These are phyloP conservation scores for Mustelus asterias DNA, from an alignment of 2,113 vertebrate species.

Conservation along the genomic window DNA sequence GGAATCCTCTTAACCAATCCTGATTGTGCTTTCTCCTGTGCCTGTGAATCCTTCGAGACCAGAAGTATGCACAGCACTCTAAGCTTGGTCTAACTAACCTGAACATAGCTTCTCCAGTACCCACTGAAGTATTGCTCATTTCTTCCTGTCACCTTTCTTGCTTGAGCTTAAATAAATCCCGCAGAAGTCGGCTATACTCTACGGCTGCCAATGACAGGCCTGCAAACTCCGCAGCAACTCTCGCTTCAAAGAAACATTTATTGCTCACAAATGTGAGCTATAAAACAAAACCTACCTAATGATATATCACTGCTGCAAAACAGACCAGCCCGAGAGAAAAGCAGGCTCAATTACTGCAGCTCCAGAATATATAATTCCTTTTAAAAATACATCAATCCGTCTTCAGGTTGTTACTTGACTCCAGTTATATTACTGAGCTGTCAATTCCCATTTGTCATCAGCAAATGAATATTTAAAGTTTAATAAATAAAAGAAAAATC, in stretches of 20 bases:
- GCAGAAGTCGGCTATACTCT: background rate
- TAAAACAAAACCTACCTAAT: background rate
- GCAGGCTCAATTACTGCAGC: background rate
- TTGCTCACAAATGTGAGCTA: conserved; percentile 12
- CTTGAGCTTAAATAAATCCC: background rate
- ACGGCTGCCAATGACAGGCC: background rate
- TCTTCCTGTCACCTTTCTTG: background rate
- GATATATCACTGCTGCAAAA: conserved; percentile 1
- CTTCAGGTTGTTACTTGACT: conserved; percentile 29
- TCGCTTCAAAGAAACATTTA: conserved; percentile 2
- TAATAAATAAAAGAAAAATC: conserved; percentile 35
- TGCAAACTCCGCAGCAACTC: background rate
- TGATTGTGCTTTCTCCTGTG: background rate
- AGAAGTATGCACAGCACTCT: background rate
- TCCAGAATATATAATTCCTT: conserved; percentile 33
- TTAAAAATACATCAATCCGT: conserved; percentile 20
- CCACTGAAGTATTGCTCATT: background rate
- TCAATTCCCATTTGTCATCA: conserved; percentile 30
- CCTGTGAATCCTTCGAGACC: background rate
- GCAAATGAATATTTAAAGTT: conserved; percentile 32
- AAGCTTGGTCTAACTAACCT: background rate
- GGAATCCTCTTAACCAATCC: background rate
- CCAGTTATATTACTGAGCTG: conserved; percentile 13
- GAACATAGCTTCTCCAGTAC: background rate
- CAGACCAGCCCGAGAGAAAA: background rate